Evolutionary conservation across 1,140 invertebrate genomes (phyloP).

Genomic region (Pseudomyrmex cubaensis): DNA sequence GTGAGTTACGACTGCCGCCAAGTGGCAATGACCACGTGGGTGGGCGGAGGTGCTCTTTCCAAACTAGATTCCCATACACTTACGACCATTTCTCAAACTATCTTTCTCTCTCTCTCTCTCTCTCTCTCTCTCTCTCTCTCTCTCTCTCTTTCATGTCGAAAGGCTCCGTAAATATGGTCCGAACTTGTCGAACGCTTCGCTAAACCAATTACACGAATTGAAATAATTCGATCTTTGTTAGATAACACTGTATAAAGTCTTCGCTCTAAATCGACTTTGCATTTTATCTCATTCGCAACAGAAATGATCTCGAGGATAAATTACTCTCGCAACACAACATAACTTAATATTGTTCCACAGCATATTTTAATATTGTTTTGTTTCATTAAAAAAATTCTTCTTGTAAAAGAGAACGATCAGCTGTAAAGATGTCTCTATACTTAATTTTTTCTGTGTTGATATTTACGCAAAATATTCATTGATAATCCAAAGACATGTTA

Average conservation of each 20-base stretch:
- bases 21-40: conserved; percentile 67
- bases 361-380: conserved; percentile 13
- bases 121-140: too few species aligned
- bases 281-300: conserved; percentile 6
- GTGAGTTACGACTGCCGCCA: conserved; percentile 70
- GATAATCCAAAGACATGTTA: not conserved
- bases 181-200: conserved; percentile 12
- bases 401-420: not conserved
- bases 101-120: too few species aligned
- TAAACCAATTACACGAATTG: conserved; percentile 42
- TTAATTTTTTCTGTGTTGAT: conserved; percentile 4
- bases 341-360: conserved; percentile 25
- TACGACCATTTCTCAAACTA: conserved; percentile 43
- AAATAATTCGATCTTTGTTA: conserved; percentile 27
- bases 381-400: not conserved
- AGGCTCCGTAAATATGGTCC: conserved; percentile 10
- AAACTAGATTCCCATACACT: conserved; percentile 53
- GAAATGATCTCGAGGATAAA: not conserved
- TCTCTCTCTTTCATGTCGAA: not conserved
- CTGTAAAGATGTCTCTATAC: not conserved
- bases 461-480: not conserved
- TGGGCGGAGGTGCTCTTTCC: conserved; percentile 41
- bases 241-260: conserved; percentile 26
- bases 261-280: conserved; percentile 34
- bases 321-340: conserved; percentile 4